Evolutionary conservation across 2,888 invertebrate species (phyloP).

Genomic region (Drosophila greeni): DNA sequence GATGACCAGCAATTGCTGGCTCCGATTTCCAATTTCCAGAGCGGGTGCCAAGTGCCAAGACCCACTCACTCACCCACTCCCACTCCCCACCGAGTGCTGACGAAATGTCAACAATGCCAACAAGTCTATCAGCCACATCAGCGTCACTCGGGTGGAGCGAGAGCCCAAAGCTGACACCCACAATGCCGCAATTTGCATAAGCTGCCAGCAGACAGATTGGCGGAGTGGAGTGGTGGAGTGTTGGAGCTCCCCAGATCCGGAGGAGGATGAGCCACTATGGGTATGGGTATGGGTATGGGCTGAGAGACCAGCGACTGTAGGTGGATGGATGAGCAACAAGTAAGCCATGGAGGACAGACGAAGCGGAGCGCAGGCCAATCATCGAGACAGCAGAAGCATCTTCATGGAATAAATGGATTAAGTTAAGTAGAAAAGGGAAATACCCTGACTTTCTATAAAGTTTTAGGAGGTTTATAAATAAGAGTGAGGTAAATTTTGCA

Average conservation of each 20-base stretch:
- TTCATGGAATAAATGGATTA: constrained; percentile 25
- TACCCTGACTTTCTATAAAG: neutral
- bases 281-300: constrained; percentile 17
- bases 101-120: constrained; percentile 71
- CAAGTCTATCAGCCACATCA: constrained; percentile 65
- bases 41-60: constrained; percentile 35
- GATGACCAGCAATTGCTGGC: constrained; percentile 39
- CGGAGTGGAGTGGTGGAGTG: constrained; percentile 16
- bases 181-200: constrained; percentile 72
- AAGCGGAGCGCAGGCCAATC: constrained; percentile 32
- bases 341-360: constrained; percentile 35
- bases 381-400: constrained; percentile 49
- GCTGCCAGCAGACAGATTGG: constrained; percentile 51
- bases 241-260: neutral
- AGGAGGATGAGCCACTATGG: constrained; percentile 26
- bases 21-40: constrained; percentile 34
- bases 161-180: constrained; percentile 61
- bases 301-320: neutral
- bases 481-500: no score
- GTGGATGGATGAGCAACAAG: constrained; percentile 50
- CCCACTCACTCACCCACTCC: constrained; percentile 47
- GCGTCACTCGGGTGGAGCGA: constrained; percentile 46
- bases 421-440: neutral
- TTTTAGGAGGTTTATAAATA: no score
- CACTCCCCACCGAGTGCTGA: constrained; percentile 52